Base-by-base conservation (phyloP, 2,797 vertebrate genomes). In the Hapalemur alaotrensis region DNA sequence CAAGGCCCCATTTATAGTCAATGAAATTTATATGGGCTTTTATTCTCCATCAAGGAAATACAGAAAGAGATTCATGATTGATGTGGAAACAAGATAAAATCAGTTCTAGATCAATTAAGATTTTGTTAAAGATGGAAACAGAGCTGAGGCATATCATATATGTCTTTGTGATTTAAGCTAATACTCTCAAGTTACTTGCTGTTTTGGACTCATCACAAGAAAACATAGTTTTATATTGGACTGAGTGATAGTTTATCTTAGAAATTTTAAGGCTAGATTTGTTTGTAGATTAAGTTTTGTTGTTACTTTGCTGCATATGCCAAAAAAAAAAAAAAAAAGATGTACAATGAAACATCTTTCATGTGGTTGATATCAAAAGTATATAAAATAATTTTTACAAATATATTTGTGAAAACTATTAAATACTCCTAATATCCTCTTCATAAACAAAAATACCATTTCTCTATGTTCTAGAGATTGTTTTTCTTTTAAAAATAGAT, bases 81-180 rank as follows among this genome's bases (percentile, higher is more conserved):
- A 97, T 90, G 41, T 95, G 32, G n/a, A 91, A 67, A 95, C 43
- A 28, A 52, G 72, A 23, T 73, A 70, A 89, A 97, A 89, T 96
- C 1, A 95, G 13, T 94, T 97, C 5, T 90, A 25, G 92, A 30
- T 30, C 59, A 89, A 28, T 96, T 11, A 82, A 86, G 23, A 61
- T 85, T 20, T 75, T 35, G 10, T 87, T 50, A 32, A 95, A 18
- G 32, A 81, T 30, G 61, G 22, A 46, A 75, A 84, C 69, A 94
- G 2, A 25, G 50, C 69, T 92, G 57, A 91, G 61, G 41, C 11
- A 73, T 54, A 78, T 12, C 67, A n/a, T 57, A 6, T 80, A 14
- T 86, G 2, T 92, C 6, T 97, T 86, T 96, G 38, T 46, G 50
- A 94, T 73, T 95, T 96, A 95, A 97, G 65, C 73, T 87, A 72